Percentiles rank a stretch among this genome's conserved stretches.
phyloP scores from a whole-genome alignment of 2,888 invertebrate species.

The Matsumyia berberina region DNA sequence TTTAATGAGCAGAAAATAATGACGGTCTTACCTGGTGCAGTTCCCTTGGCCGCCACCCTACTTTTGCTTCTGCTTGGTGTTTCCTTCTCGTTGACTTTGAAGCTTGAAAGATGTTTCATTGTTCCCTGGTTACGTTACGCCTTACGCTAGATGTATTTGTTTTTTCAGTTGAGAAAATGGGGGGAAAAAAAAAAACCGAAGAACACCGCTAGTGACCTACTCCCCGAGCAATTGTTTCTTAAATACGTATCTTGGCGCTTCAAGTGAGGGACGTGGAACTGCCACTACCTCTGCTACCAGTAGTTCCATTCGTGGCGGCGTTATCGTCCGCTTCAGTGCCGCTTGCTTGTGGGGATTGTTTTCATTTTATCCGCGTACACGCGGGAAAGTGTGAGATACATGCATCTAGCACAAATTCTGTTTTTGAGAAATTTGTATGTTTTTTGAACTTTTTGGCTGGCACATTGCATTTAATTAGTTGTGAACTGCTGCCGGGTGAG shows the following conservation, averaged over 20 bases:
- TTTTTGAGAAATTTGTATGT: conserved; percentile 41
- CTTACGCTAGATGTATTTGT: conserved; percentile 60
- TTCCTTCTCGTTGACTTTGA: conserved; percentile 53
- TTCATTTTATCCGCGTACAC: conserved; percentile 19
- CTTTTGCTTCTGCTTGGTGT: conserved; percentile 12
- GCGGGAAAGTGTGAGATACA: conserved; percentile 21
- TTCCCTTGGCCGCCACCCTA: not conserved
- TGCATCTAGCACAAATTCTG: conserved; percentile 20
- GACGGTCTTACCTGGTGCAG: not conserved
- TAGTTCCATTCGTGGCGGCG: conserved; percentile 13
- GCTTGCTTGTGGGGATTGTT: conserved; percentile 25
- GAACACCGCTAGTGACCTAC: conserved; percentile 61
- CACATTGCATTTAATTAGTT: conserved; percentile 52
- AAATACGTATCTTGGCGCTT: conserved; percentile 40
- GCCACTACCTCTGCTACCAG: conserved; percentile 20
- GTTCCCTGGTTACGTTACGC: not conserved
- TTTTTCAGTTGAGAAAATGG: not conserved
- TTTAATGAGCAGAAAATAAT: no score
- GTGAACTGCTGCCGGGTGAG: no score
- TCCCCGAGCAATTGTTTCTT: conserved; percentile 41
- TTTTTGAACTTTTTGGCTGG: conserved; percentile 21
- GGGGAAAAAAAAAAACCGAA: conserved; percentile 4
- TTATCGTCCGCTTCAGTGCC: conserved; percentile 39
- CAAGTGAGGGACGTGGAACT: conserved; percentile 4
- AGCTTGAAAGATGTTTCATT: conserved; percentile 41